These are phyloP conservation scores for Pituophis catenifer DNA, from an alignment of 2,113 vertebrate genomes.

Conservation along the genomic window DNA sequence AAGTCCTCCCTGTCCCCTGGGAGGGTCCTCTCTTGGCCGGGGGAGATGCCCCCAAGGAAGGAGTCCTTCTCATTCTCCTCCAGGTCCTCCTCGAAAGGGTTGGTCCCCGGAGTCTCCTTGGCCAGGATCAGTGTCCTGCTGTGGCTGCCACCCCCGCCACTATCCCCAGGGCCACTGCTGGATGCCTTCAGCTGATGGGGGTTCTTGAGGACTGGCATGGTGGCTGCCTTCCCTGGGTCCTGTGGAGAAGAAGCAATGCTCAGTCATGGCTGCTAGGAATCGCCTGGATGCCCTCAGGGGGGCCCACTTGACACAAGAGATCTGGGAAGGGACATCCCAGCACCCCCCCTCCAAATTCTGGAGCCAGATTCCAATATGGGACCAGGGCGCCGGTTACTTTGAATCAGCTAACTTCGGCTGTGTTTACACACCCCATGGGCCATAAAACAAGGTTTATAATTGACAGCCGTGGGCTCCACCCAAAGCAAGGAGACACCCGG, in stretches of 20 bases:
- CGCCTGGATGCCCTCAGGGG: not conserved
- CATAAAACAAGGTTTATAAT: not conserved
- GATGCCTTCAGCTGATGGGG: constrained; percentile 72
- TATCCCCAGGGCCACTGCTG: constrained; percentile 53
- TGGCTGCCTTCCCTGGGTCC: constrained; percentile 15
- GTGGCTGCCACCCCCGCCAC: constrained; percentile 13
- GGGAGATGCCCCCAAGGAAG: constrained; percentile 53
- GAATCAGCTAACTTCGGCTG: not conserved
- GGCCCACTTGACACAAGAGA: accelerated
- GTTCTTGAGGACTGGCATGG: constrained; percentile 83
- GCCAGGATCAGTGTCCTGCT: constrained; percentile 70
- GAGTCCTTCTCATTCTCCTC: constrained; percentile 55
- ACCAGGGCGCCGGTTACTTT: not conserved
- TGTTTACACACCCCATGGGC: not conserved
- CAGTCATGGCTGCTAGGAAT: not conserved
- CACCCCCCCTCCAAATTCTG: not conserved
- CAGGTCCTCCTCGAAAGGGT: constrained; percentile 76
- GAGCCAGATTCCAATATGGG: not conserved
- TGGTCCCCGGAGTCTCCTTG: constrained; percentile 75
- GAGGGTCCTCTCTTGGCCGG: constrained; percentile 43
- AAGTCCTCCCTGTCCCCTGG: not conserved
- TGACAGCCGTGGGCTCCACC: not conserved
- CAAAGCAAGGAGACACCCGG: not conserved
- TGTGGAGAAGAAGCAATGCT: not conserved
- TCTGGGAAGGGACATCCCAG: constrained; percentile 1